Conservation (phyloP, 2,888 invertebrate genomes). For the Globia sparganii region DNA sequence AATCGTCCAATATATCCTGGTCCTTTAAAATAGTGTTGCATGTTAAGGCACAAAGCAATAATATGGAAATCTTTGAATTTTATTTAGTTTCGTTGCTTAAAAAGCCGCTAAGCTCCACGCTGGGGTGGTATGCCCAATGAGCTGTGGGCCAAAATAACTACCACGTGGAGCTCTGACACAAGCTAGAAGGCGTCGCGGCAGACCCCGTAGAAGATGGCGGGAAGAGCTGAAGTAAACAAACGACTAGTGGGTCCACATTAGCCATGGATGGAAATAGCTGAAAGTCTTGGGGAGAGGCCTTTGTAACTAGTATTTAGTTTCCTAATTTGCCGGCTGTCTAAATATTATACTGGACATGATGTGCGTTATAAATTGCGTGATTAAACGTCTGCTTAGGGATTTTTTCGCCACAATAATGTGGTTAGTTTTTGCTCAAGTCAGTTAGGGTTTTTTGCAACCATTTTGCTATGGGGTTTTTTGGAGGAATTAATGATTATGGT, state of each 20-base stretch:
- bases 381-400: constrained; percentile 15
- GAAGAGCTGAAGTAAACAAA: not conserved
- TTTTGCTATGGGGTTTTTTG: constrained; percentile 14
- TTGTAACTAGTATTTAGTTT: constrained; percentile 9
- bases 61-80: not conserved
- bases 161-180: not conserved
- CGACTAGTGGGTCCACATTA: not conserved
- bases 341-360: constrained; percentile 21
- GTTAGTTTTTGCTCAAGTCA: constrained; percentile 36
- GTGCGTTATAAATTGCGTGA: constrained; percentile 28
- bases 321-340: constrained; percentile 15
- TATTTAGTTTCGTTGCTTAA: not conserved
- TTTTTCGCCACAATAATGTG: constrained; percentile 19
- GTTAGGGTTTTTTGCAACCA: constrained; percentile 15
- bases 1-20: constrained; percentile 3
- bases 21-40: constrained; percentile 4
- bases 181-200: too few species aligned
- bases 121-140: not conserved
- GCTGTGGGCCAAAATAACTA: not conserved
- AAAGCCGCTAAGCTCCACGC: not conserved
- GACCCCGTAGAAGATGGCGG: not conserved
- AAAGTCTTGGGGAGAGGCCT: not conserved
- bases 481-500: constrained; percentile 7
- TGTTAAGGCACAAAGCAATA: not conserved
- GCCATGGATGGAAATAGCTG: not conserved